phyloP scores from a whole-genome alignment of 2,888 invertebrate species.

The Aelia acuminata region DNA sequence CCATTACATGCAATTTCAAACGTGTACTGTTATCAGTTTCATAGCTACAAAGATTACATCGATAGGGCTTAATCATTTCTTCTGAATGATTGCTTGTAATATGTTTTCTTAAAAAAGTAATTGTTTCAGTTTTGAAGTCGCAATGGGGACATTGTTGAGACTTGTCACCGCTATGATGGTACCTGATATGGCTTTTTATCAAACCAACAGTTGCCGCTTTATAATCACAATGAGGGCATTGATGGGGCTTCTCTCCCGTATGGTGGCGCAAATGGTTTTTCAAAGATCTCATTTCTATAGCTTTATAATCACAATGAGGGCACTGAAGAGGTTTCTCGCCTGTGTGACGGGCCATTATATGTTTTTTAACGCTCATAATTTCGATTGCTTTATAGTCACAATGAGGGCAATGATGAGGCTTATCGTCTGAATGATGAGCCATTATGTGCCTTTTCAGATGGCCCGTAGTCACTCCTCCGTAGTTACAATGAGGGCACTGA shows the following conservation, averaged over 20 bases:
- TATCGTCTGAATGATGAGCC: conserved; percentile 26
- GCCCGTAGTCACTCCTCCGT: background rate
- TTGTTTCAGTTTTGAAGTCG: background rate
- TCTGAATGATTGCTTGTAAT: background rate
- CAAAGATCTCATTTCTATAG: background rate
- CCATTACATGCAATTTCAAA: conserved; percentile 13
- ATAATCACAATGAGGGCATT: background rate
- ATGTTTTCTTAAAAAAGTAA: conserved; percentile 3
- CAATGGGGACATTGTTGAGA: background rate
- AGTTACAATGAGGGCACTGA: conserved; percentile 32
- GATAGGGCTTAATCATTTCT: background rate
- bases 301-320: conserved; percentile 45
- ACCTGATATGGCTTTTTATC: background rate
- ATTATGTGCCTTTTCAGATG: conserved; percentile 32
- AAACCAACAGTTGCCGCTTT: background rate
- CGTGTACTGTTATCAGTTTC: background rate
- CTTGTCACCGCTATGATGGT: background rate
- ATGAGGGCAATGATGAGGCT: conserved; percentile 32
- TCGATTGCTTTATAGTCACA: conserved; percentile 20
- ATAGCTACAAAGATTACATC: background rate
- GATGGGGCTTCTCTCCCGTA: background rate
- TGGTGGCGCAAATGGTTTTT: background rate
- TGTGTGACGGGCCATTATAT: conserved; percentile 10
- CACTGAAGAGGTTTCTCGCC: background rate
- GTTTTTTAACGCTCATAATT: background rate